Base-by-base conservation (phyloP, 2,888 invertebrate species). In the Sinotaia quadrata region DNA sequence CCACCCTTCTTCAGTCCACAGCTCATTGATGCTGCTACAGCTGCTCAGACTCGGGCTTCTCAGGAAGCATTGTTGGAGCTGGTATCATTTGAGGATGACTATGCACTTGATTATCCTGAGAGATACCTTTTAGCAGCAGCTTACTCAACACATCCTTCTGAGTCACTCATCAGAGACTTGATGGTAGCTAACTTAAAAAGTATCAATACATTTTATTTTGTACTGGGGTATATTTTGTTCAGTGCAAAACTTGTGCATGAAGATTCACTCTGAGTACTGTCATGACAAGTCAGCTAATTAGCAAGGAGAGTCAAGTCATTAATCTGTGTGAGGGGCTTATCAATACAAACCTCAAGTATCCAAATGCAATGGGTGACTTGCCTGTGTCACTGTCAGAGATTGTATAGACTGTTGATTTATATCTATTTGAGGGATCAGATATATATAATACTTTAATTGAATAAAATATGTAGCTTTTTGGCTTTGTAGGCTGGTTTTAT, bases 101-200 rank as follows among this genome's bases (percentile, higher is more conserved):
- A 78, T 27, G 81, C 89, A 69, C 87, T 91, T n/a, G 91, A 91
- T 24, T 87, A 91, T 36, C 89, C 91, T 0, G 95, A 95, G 83
- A 89, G 94, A 69, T 94, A 94, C 85, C 89, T 95, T 1, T 92
- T 94, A 91, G 91, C 93, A 0, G 85, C 93, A 12, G 93, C 94
- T 0, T 89, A 93, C 57, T 91, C 92, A 1, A 91, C 93, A 0
- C 91, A 93, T 79, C 92, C 93, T 1, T 89, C 91, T 49, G 89
- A 90, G 41, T 84, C 86, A 49, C 87, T 91, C n/a, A 81, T 92
- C 15, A 85, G 74, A 66, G 80, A 85, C 72, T 66, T 88, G 12
- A 58, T 84, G 81, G 87, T 87, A 76, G 52, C 75, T n/a, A 21
- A n/a, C 24, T 51, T 2, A 51, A 24, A 51, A 12, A 51, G 3